A percentile compares a stretch with the other conserved stretches of the same genome.
phyloP scores from a whole-genome alignment of 2,113 vertebrate species.

The Eretmochelys imbricata region DNA sequence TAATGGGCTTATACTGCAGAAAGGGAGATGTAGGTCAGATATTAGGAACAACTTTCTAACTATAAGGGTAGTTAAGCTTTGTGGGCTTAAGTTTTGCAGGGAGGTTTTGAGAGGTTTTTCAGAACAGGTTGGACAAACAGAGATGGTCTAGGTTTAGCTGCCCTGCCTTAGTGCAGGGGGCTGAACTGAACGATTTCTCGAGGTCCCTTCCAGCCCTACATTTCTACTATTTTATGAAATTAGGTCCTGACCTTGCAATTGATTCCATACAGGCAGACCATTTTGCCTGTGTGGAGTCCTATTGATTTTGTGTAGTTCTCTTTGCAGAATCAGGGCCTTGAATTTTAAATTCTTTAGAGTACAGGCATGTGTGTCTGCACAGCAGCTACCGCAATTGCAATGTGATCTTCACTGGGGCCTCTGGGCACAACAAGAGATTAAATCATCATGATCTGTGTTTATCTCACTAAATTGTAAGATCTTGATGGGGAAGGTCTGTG shows the following conservation, averaged over 20 bases:
- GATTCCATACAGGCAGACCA: constrained; percentile 26
- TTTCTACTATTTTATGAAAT: not conserved
- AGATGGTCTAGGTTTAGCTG: no score
- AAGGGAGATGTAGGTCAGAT: no score
- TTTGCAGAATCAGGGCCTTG: not conserved
- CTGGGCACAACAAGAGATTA: not conserved
- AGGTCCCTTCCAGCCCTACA: no score
- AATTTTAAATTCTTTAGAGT: not conserved
- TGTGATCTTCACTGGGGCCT: not conserved
- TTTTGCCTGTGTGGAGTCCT: not conserved
- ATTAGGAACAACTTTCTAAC: no score
- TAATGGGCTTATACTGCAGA: no score
- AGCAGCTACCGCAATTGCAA: not conserved
- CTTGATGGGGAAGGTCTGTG: not conserved
- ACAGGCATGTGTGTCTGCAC: not conserved
- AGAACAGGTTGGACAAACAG: no score
- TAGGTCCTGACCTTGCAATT: constrained; percentile 1
- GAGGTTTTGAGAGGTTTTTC: no score
- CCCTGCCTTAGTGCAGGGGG: no score
- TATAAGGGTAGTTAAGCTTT: no score
- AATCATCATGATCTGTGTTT: not conserved
- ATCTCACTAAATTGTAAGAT: not conserved
- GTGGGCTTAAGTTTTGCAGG: no score
- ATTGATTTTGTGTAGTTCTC: constrained; percentile 1
- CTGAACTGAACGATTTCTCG: no score